Evolutionary conservation across 1,140 invertebrate genomes (phyloP).

Genomic region (Brachionus rotundiformis): DNA sequence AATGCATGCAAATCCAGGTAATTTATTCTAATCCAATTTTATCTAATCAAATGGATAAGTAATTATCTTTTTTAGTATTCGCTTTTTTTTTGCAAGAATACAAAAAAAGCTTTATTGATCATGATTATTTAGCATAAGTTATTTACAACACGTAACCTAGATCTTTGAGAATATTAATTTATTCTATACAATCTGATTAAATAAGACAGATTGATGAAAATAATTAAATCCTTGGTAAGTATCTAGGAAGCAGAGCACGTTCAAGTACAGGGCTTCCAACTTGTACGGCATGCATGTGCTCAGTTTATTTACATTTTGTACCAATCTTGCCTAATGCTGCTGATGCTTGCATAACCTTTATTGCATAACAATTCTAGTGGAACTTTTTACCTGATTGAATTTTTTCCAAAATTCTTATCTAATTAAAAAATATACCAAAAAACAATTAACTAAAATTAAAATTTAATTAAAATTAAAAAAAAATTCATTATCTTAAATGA

Average conservation of each 20-base stretch:
- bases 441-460: too few species aligned
- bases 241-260: neutral
- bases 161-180: neutral
- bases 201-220: neutral
- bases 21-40: slow-evolving; percentile 34
- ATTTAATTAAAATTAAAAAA: too few species aligned
- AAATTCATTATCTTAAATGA: too few species aligned
- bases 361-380: neutral
- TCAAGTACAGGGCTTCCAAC: neutral
- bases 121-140: slow-evolving; percentile 30
- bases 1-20: slow-evolving; percentile 42
- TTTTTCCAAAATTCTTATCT: too few species aligned
- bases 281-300: neutral
- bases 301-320: neutral
- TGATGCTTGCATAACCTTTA: neutral
- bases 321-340: neutral
- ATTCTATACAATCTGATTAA: slow-evolving; percentile 3
- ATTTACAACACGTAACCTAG: neutral
- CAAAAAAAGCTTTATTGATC: neutral
- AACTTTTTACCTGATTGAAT: too few species aligned
- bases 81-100: neutral
- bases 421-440: too few species aligned
- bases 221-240: neutral
- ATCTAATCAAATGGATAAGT: slow-evolving; percentile 46
- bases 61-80: slow-evolving; percentile 36